Evolutionary conservation across 2,113 vertebrate species (phyloP), one percentile per base, ranked within the genome.

Genomic region (Mesocricetus auratus): DNA sequence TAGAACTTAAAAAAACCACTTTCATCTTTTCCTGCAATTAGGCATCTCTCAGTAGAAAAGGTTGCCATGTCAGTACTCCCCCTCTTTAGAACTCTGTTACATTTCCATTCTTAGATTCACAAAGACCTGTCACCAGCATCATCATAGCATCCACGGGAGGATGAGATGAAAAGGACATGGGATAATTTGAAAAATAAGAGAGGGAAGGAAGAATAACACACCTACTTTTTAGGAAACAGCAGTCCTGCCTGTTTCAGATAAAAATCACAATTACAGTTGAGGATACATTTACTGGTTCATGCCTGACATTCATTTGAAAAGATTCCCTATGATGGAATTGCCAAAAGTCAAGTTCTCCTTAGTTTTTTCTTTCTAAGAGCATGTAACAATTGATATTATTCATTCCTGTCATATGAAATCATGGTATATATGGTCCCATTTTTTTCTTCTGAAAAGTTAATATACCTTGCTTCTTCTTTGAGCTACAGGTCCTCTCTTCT

Each of bases 11-110:
- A 85, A 71, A 26, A 9, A 81, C 33, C 45, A 1, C 24, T 45
- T 94, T 88, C 31, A 19, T 50, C 64, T 86, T 93, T 89, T 75
- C 60, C 10, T 71, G 47, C n/a, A 83, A 91, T 78, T 69, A 90
- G 96, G 56, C 53, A 75, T 64, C 29, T 86, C 81, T 93, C 73
- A 89, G 81, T 33, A 94, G 88, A 94, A 94, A 96, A 97, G 90
- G 50, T 95, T 42, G 62, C 60, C 8, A 39, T 17, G 60, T 93
- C 93, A 97, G 22, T 58, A 85, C 71, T 47, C 81, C n/a, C 87
- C 77, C 36, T 31, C 79, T 39, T 89, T 7, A 86, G 8, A 50
- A 29, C 77, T 78, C 81, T 8, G 31, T 86, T 31, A 39, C 93
- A 91, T 71, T 94, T 77, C 64, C 68, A 93, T 87, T 87, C 93